Evolutionary conservation across 2,113 vertebrate species (phyloP), one percentile per base, ranked within the genome.

Genomic region (Trogon surrucura): DNA sequence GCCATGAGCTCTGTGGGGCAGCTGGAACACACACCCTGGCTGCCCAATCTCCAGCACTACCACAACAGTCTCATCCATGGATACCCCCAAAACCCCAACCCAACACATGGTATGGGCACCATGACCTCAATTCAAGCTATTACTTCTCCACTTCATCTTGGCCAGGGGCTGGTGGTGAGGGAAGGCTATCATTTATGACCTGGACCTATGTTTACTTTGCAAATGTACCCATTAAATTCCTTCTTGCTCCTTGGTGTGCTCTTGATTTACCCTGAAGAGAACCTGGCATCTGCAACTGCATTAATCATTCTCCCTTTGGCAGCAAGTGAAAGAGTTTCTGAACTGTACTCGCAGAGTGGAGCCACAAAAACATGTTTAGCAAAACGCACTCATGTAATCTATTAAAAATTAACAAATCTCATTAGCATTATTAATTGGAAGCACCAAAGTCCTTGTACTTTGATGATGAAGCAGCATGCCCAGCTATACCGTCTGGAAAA

Each of bases 401-500:
- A 94, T 95, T 93, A 95, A 94, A 93, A 95, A 91, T 83, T 88
- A 95, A 93, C 71, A 83, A 80, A 95, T 85, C 89, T 91, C 87
- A 85, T 91, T 91, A 91, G 80, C 93, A 91, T 93, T 86, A 95
- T 95, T 96, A 96, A 91, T 64, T 91, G 80, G 57, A 95, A 86
- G 47, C 4, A 1, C n/a, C 0, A 1, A 51, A 88, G 60, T 77
- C 64, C n/a, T 73, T 85, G 74, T 62, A 58, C 30, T 88, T 69
- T 27, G 81, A 72, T 85, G 74, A 82, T 6, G 3, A 95, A 88
- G 50, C 56, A 94, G 54, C 44, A 56, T 34, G 58, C 6, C 30
- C 51, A 88, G 54, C 73, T 58, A 25, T 34, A 65, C 27, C 53
- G n/a, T 26, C 34, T 44, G 75, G 50, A 56, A 84, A n/a, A 48